phyloP scores from a whole-genome alignment of 2,797 vertebrate genomes.

The Poeciliopsis gracilis region DNA sequence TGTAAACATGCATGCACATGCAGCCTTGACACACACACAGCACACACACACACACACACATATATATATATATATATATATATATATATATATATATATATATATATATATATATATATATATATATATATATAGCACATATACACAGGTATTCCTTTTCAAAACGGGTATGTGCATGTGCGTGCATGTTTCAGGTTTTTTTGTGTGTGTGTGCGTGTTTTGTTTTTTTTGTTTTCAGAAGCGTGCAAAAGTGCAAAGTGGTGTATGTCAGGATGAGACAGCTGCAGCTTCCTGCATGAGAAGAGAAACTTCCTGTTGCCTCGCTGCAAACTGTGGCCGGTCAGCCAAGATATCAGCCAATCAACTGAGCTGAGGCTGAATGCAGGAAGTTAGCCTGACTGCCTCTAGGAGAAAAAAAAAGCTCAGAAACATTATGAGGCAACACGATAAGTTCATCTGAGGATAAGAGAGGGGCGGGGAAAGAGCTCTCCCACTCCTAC shows the following conservation, averaged over 20 bases:
- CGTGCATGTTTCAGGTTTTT: constrained; percentile 18
- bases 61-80: background rate
- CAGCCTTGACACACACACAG: background rate
- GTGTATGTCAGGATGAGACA: constrained; percentile 61
- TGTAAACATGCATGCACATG: constrained; percentile 32
- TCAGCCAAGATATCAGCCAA: constrained; percentile 76
- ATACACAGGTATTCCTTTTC: constrained; percentile 5
- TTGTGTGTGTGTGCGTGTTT: background rate
- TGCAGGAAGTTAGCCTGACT: constrained; percentile 81
- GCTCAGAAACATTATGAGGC: constrained; percentile 80
- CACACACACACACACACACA: background rate
- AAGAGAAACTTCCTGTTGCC: constrained; percentile 78
- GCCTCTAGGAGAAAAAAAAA: constrained; percentile 74
- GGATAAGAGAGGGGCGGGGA: constrained; percentile 81
- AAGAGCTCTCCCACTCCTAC: constrained; percentile 68
- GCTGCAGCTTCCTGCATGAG: constrained; percentile 76
- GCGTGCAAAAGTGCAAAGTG: constrained; percentile 52
- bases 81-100: too few relatives aligned
- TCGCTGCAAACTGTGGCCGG: constrained; percentile 65
- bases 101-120: background rate
- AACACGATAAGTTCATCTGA: constrained; percentile 86
- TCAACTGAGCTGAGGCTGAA: constrained; percentile 69
- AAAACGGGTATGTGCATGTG: background rate
- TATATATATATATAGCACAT: background rate
- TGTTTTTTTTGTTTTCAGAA: constrained; percentile 12